phyloP scores from a whole-genome alignment of 2,113 vertebrate species.

The Tragelaphus scriptus region DNA sequence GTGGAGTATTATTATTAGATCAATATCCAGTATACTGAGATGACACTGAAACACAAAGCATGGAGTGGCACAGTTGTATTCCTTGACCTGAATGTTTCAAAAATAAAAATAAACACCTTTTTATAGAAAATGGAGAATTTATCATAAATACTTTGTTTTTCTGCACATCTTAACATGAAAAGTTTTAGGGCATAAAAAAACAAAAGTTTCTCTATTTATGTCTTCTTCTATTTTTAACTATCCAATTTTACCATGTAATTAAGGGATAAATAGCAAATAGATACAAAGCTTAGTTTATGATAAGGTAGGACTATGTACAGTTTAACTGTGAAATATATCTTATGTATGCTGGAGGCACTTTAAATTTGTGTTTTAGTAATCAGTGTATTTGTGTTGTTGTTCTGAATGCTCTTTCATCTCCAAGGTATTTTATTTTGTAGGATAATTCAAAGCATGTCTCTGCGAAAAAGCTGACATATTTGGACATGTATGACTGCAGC shows the following conservation, averaged over 20 bases:
- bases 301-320: background rate
- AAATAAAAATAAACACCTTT: slow-evolving; percentile 5
- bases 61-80: background rate
- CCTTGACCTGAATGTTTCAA: background rate
- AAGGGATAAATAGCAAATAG: background rate
- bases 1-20: background rate
- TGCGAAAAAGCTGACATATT: slow-evolving; percentile 31
- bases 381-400: slow-evolving; percentile 21
- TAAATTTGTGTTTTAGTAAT: background rate
- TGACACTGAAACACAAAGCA: background rate
- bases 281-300: background rate
- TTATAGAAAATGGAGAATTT: background rate
- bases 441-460: background rate
- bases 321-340: background rate
- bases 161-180: background rate
- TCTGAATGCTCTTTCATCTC: background rate
- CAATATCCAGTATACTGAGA: background rate
- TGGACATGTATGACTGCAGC: slow-evolving; percentile 44
- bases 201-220: background rate
- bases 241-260: background rate
- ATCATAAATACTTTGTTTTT: background rate
- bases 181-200: background rate
- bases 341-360: background rate
- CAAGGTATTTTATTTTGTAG: slow-evolving; percentile 40
- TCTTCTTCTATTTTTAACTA: slow-evolving; percentile 20